Conservation (phyloP, 2,888 invertebrate genomes). For the Caradrina clavipalpis region DNA sequence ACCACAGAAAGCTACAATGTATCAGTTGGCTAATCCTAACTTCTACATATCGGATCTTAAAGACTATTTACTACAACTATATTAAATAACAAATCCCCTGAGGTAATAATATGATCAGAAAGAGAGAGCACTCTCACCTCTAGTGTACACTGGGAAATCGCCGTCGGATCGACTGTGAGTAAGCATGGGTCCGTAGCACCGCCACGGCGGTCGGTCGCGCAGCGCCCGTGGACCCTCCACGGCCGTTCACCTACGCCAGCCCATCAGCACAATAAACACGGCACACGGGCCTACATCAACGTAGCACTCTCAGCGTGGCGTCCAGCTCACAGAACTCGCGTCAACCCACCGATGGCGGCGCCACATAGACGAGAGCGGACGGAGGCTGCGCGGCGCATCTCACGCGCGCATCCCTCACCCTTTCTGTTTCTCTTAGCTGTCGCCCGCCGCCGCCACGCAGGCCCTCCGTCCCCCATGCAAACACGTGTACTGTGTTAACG, state of each 20-base stretch:
- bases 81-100: constrained; percentile 76
- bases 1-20: constrained; percentile 7
- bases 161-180: constrained; percentile 96
- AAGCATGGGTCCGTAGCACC: constrained; percentile 94
- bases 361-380: constrained; percentile 79
- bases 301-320: constrained; percentile 74
- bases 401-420: constrained; percentile 85
- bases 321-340: constrained; percentile 78
- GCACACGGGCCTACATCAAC: constrained; percentile 77
- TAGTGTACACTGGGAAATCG: constrained; percentile 95
- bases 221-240: constrained; percentile 90
- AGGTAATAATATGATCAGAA: constrained; percentile 46
- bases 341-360: constrained; percentile 84
- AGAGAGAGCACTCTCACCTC: constrained; percentile 91
- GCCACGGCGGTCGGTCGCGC: constrained; percentile 90
- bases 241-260: constrained; percentile 85
- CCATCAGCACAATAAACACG: constrained; percentile 83
- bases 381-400: constrained; percentile 90
- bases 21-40: constrained; percentile 13
- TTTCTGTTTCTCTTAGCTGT: constrained; percentile 71
- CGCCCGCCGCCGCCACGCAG: constrained; percentile 62
- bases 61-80: constrained; percentile 59
- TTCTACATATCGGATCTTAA: constrained; percentile 5
- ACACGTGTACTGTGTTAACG: constrained; percentile 60
- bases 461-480: constrained; percentile 59